Percentiles rank a stretch among this genome's conserved stretches.
These are phyloP conservation scores for Petrocephalus microphthalmus DNA, from an alignment of 2,113 vertebrate genomes.

Conservation along the genomic window DNA sequence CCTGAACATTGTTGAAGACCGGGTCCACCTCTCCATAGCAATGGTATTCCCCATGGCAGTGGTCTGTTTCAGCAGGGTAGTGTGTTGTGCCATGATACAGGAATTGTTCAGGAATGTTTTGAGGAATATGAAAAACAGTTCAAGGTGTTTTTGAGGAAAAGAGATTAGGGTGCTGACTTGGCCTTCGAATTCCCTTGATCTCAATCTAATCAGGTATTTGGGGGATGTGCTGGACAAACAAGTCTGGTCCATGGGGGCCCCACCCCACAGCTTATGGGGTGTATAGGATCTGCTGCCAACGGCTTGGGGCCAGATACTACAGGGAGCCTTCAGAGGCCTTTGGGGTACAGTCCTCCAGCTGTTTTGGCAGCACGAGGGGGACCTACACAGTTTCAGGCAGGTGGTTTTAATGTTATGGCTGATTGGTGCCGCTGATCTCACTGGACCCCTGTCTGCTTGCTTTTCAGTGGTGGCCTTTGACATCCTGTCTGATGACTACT, in stretches of 20 bases:
- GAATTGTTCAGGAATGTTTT: neutral
- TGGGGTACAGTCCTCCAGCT: too few species aligned
- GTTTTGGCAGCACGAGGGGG: neutral
- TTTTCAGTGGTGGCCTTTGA: conserved; percentile 86
- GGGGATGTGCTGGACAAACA: neutral
- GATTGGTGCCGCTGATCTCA: neutral
- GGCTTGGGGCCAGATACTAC: too few species aligned
- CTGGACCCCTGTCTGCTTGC: conserved; percentile 14
- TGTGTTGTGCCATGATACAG: too few species aligned
- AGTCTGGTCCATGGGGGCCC: neutral
- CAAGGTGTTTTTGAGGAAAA: neutral
- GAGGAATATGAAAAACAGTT: neutral
- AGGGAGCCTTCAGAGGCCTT: too few species aligned
- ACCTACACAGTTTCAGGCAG: too few species aligned
- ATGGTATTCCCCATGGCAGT: too few species aligned
- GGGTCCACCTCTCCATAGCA: too few species aligned
- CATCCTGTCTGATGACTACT: conserved; percentile 95
- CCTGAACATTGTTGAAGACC: too few species aligned
- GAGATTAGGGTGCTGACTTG: neutral
- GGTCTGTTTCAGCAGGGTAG: too few species aligned
- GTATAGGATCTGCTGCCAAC: neutral
- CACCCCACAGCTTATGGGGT: neutral
- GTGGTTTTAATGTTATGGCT: too few species aligned
- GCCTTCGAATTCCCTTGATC: neutral
- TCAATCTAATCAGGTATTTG: neutral